A percentile compares a stretch with the other conserved stretches of the same genome.
These are phyloP conservation scores for Keiferia lycopersicella DNA, from an alignment of 2,888 invertebrate species.

Conservation along the genomic window DNA sequence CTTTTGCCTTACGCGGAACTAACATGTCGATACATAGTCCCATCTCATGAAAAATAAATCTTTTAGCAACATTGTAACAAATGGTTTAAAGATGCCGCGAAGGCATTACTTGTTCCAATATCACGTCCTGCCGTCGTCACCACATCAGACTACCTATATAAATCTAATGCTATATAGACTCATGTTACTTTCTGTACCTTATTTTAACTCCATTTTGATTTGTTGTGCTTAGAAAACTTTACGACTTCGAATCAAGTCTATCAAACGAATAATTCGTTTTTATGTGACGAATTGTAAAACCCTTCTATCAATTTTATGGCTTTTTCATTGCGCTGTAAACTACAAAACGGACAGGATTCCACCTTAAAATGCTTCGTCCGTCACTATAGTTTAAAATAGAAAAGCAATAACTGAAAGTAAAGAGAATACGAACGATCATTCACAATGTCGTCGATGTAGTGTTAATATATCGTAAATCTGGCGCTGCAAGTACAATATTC, in stretches of 20 bases:
- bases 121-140: not conserved
- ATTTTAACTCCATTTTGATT: not conserved
- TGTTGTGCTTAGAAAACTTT: conserved; percentile 8
- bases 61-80: not conserved
- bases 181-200: too few relatives aligned
- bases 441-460: conserved; percentile 34
- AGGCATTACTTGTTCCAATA: not conserved
- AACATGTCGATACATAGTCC: not conserved
- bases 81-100: not conserved
- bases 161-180: too few relatives aligned
- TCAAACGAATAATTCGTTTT: conserved; percentile 5
- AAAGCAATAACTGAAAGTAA: conserved; percentile 21
- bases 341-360: conserved; percentile 33
- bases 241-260: conserved; percentile 5
- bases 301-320: conserved; percentile 46
- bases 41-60: not conserved
- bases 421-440: conserved; percentile 30
- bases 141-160: too few relatives aligned
- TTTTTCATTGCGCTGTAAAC: conserved; percentile 50
- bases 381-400: conserved; percentile 24
- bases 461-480: conserved; percentile 33
- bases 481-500: conserved; percentile 36
- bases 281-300: conserved; percentile 8
- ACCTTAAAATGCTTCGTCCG: conserved; percentile 36
- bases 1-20: conserved; percentile 6